Evolutionary conservation across 92 coral and sea anemone genomes (phyloP).

Genomic region (Palythoa caribaeorum): DNA sequence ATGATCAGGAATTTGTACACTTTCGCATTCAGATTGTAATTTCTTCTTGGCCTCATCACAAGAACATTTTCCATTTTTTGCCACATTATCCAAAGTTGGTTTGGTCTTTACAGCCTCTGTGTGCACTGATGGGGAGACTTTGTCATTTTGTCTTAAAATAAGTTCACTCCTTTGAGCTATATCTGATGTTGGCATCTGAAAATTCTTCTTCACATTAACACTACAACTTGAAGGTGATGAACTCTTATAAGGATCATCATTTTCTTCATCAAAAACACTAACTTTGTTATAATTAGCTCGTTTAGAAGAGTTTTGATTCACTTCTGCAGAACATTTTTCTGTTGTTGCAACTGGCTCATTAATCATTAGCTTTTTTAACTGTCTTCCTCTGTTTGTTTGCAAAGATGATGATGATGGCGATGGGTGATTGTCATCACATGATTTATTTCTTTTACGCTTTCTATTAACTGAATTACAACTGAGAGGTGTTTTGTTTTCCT

Average conservation of each 20-base stretch:
- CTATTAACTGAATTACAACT: not conserved
- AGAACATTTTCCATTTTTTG: not conserved
- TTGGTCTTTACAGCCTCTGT: not conserved
- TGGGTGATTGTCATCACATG: not conserved
- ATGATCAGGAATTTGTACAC: too few relatives aligned
- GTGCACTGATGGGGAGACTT: not conserved
- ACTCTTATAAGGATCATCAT: not conserved
- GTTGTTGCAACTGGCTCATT: not conserved
- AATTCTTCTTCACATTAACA: not conserved
- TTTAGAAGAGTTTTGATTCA: not conserved
- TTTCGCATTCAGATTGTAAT: not conserved
- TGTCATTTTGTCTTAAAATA: not conserved
- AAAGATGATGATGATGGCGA: not conserved
- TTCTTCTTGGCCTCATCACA: not conserved
- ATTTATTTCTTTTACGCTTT: constrained; percentile 7
- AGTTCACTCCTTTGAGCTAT: not conserved
- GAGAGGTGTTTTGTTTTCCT: constrained; percentile 3
- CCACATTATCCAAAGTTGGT: not conserved
- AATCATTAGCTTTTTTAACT: not conserved
- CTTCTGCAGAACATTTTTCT: not conserved
- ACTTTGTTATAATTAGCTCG: not conserved
- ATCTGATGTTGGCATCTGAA: not conserved
- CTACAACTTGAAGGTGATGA: not conserved
- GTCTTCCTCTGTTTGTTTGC: not conserved
- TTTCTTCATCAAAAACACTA: not conserved